A percentile compares a stretch with the other conserved stretches of the same genome.
phyloP scores from a whole-genome alignment of 2,888 invertebrate species.

The Mythimna albipuncta region DNA sequence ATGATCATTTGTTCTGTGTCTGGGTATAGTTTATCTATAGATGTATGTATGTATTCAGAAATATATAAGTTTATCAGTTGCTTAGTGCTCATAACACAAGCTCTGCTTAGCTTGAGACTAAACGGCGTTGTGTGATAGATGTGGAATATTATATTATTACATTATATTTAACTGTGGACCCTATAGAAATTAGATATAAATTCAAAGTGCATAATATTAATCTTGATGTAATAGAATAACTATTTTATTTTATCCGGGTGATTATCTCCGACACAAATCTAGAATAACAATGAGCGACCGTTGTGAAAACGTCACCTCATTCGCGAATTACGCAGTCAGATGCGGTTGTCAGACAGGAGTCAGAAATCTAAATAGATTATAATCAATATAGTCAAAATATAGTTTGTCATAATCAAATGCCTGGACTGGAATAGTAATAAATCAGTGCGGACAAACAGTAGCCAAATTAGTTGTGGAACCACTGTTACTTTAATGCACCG shows the following conservation, averaged over 20 bases:
- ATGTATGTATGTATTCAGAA: no score
- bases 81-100: no score
- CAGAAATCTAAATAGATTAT: slow-evolving; percentile 26
- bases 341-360: slow-evolving; percentile 17
- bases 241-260: slow-evolving; percentile 19
- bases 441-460: slow-evolving; percentile 52
- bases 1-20: no score
- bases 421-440: slow-evolving; percentile 39
- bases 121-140: no score
- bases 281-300: slow-evolving; percentile 10
- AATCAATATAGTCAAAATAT: slow-evolving; percentile 41
- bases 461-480: slow-evolving; percentile 50
- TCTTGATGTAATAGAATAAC: background rate
- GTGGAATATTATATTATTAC: no score
- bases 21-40: no score
- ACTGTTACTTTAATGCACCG: slow-evolving; percentile 48
- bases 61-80: no score
- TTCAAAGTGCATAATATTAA: slow-evolving; percentile 7
- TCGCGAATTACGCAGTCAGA: slow-evolving; percentile 24
- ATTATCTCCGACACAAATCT: slow-evolving; percentile 31
- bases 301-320: slow-evolving; percentile 25
- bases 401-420: slow-evolving; percentile 34
- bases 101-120: no score
- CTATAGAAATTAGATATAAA: background rate
- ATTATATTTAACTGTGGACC: background rate